Conservation (phyloP, 2,888 invertebrate species). For the Allygus modestus region DNA sequence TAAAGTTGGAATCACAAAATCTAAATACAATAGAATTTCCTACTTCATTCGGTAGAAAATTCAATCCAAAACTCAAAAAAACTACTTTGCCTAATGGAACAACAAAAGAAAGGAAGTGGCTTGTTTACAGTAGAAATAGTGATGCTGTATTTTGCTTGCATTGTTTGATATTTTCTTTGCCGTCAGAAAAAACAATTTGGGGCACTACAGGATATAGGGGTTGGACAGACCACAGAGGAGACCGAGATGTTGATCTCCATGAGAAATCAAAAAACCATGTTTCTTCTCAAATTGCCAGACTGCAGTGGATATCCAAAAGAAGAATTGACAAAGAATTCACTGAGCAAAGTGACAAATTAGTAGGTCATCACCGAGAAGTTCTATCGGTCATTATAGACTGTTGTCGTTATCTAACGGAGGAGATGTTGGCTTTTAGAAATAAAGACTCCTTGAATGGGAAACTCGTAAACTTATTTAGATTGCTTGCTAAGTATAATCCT, state of each 20-base stretch:
- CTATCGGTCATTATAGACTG: conserved; percentile 22
- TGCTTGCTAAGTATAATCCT: conserved; percentile 22
- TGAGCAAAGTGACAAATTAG: background rate
- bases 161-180: background rate
- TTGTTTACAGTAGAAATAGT: background rate
- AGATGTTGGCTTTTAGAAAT: conserved; percentile 37
- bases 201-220: background rate
- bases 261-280: conserved; percentile 17
- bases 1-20: too few relatives aligned
- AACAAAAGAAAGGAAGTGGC: conserved; percentile 10
- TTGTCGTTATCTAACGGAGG: conserved; percentile 13
- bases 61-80: too few relatives aligned
- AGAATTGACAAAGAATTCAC: background rate
- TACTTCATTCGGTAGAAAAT: too few relatives aligned
- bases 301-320: conserved; percentile 33
- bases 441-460: background rate
- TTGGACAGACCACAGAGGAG: conserved; percentile 19
- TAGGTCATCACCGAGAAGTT: conserved; percentile 23
- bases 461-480: conserved; percentile 15
- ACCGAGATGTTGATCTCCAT: background rate
- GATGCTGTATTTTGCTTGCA: conserved; percentile 37
- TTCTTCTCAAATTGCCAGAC: background rate
- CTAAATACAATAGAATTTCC: too few relatives aligned
- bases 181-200: conserved; percentile 9
- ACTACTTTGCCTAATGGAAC: conserved; percentile 34